These are phyloP conservation scores for Pomatorhinus ruficollis DNA, from an alignment of 2,113 vertebrate genomes.

Conservation along the genomic window DNA sequence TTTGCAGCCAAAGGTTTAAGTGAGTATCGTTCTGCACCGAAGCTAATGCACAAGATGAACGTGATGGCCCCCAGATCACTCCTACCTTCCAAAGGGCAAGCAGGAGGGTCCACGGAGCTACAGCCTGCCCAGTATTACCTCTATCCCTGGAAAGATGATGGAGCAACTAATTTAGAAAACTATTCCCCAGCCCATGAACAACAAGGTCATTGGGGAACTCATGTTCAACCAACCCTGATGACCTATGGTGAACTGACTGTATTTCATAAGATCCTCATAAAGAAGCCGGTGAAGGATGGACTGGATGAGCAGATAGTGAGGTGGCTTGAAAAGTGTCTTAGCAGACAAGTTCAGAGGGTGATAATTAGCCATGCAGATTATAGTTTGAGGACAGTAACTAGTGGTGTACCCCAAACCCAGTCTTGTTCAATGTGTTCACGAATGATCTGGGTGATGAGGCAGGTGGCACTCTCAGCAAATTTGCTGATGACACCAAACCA, in stretches of 20 bases:
- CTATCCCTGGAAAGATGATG: neutral
- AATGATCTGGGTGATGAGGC: neutral
- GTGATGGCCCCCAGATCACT: neutral
- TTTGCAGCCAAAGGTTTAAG: neutral
- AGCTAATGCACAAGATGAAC: neutral
- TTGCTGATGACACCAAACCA: neutral
- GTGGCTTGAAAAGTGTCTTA: neutral
- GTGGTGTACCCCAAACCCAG: neutral
- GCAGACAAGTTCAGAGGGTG: neutral
- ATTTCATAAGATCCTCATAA: neutral
- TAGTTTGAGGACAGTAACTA: neutral
- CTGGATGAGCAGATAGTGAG: neutral
- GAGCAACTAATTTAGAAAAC: neutral
- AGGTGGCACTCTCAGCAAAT: neutral
- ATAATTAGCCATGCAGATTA: neutral
- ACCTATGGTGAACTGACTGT: neutral
- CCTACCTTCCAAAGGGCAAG: neutral
- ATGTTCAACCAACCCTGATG: neutral
- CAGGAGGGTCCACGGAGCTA: neutral
- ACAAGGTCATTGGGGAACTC: neutral
- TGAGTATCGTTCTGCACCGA: fast-evolving
- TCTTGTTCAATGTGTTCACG: neutral
- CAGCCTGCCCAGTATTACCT: neutral
- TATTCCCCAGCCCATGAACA: fast-evolving
- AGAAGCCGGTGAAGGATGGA: neutral